Percentiles rank a stretch among this genome's conserved stretches.
Evolutionary conservation across 1,140 invertebrate species (phyloP).

Genomic region (Drosophila melanogaster): DNA sequence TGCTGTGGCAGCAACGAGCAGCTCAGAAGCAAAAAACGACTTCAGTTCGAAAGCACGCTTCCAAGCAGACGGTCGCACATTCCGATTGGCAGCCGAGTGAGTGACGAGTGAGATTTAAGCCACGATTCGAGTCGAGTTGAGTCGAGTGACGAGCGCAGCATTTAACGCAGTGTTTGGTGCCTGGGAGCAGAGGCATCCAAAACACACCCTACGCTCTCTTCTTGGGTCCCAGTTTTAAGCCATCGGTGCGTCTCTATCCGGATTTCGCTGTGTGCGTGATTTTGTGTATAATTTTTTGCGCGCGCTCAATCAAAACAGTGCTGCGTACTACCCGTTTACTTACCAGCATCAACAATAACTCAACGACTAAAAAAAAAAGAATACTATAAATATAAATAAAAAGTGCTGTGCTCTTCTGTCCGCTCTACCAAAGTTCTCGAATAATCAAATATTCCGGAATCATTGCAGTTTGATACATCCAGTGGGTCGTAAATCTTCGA

Average conservation of each 20-base stretch:
- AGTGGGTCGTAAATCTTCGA: conserved; percentile 46
- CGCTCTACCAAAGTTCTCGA: conserved; percentile 16
- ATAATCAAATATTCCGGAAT: conserved; percentile 59
- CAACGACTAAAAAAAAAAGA: conserved; percentile 1
- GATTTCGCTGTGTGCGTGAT: conserved; percentile 45
- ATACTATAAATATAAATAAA: neutral
- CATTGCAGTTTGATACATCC: conserved; percentile 48
- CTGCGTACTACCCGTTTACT: conserved; percentile 20
- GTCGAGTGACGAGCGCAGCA: conserved; percentile 28
- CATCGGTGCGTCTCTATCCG: conserved; percentile 50
- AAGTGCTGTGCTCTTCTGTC: conserved; percentile 5
- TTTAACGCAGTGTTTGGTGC: conserved; percentile 27
- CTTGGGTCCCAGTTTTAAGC: conserved; percentile 22
- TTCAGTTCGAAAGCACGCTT: conserved; percentile 64
- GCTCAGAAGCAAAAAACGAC: conserved; percentile 30
- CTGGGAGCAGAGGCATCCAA: conserved; percentile 30
- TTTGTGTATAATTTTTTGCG: conserved; percentile 82
- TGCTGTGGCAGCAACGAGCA: conserved; percentile 16
- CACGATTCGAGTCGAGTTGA: conserved; percentile 41
- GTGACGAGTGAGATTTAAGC: conserved; percentile 40
- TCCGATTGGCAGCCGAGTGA: conserved; percentile 15
- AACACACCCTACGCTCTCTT: conserved; percentile 41
- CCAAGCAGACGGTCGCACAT: conserved; percentile 55
- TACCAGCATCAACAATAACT: conserved; percentile 35
- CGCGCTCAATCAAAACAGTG: conserved; percentile 80